Base-by-base conservation (phyloP, 2,113 vertebrate genomes). In the Mesitornis unicolor region DNA sequence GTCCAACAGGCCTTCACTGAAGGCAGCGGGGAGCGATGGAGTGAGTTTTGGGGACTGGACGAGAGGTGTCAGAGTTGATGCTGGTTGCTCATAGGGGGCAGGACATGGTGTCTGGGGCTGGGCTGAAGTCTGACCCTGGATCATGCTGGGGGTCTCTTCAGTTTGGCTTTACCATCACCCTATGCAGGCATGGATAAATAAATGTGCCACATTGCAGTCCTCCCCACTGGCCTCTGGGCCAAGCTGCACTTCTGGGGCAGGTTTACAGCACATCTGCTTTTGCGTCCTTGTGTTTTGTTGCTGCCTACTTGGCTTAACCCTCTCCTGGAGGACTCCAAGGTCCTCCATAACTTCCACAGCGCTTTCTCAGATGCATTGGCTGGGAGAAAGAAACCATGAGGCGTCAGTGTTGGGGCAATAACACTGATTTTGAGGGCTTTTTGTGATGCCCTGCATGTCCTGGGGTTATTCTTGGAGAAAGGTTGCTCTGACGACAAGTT, bases 11-110 rank as follows among this genome's bases (percentile, higher is more conserved):
- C 40, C 54, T 53, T 91, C 2, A 0, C 17, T 73, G 18, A 4
- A 24, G 36, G 40, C 19, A 47, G 7, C 0, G 1, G 20, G 33
- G 28, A 75, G 29, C 57, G 26, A 1, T 14, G 20, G 40, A 7
- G 1, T 65, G 16, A 12, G 11, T 19, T 73, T 76, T 69, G 42
- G 25, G 81, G 38, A 17, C 36, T 28, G 3, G 17, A 24, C 12
- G 17, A 45, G 48, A 36, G 24, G 5, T 28, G 9, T 43, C 20
- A 21, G 35, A 14, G 5, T 40, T 24, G 5, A 5, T 53, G 17
- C 22, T 73, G 29, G 16, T 36, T 57, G 22, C 17, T 93, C 7
- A 2, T 18, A n/a, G n/a, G 33, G 56, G 13, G n/a, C 45, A 73
- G 67, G 13, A 51, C 1, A 1, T 50, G 48, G 21, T 36, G 11